phyloP scores from a whole-genome alignment of 2,797 vertebrate genomes.

The Acestrorhynchus altus region DNA sequence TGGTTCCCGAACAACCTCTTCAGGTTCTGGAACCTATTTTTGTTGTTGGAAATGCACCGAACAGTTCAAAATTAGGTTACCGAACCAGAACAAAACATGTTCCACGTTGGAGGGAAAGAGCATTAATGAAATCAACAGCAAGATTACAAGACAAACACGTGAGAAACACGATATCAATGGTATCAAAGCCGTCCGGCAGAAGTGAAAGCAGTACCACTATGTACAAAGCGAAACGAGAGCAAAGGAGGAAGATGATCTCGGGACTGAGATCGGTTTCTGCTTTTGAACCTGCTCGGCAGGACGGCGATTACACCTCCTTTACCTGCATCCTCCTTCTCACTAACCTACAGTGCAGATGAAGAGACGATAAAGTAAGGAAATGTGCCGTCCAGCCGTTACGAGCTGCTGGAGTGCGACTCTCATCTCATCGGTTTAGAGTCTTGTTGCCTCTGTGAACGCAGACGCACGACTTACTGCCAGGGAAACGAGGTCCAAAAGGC shows the following conservation, averaged over 20 bases:
- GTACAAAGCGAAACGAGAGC: background rate
- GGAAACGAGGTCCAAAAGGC: background rate
- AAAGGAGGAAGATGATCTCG: background rate
- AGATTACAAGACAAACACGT: background rate
- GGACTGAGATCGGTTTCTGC: background rate
- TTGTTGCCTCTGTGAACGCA: background rate
- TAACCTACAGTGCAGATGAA: background rate
- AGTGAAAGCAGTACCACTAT: background rate
- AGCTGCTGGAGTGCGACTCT: background rate
- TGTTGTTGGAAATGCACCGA: no score
- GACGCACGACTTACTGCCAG: background rate
- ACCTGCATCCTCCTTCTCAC: background rate
- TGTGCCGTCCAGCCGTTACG: background rate
- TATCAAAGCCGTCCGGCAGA: background rate
- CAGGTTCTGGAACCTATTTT: no score
- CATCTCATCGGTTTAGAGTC: background rate
- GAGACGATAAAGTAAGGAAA: background rate
- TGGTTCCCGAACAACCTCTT: no score
- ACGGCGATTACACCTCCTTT: background rate
- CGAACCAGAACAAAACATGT: no score
- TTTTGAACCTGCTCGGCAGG: background rate
- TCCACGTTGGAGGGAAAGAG: background rate
- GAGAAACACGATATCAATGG: background rate
- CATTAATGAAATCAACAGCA: slow-evolving; percentile 1
- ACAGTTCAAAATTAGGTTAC: no score